phyloP scores from a whole-genome alignment of 2,797 vertebrate genomes.

The Enteromius afrohamiltoni region DNA sequence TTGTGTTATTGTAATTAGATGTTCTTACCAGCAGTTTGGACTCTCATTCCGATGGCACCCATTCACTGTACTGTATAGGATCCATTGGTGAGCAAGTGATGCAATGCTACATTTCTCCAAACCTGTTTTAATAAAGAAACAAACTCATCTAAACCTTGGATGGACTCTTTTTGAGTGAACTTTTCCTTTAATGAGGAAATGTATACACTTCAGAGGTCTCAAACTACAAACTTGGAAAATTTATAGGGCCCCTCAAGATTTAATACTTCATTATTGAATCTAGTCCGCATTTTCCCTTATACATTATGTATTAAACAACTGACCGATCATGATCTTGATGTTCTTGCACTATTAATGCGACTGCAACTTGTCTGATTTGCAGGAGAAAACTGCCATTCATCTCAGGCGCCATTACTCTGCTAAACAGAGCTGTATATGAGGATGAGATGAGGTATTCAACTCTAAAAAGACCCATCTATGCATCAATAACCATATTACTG shows the following conservation, averaged over 20 bases:
- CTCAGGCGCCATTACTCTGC: slow-evolving; percentile 3
- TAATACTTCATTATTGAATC: background rate
- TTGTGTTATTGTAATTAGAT: background rate
- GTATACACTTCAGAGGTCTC: background rate
- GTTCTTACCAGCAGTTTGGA: background rate
- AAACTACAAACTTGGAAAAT: background rate
- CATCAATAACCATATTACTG: slow-evolving; percentile 19
- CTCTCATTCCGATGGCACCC: background rate
- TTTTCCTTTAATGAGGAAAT: background rate
- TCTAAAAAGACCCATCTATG: slow-evolving; percentile 15
- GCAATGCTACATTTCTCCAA: background rate
- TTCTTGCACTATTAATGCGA: background rate
- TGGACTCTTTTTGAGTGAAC: background rate
- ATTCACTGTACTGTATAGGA: background rate
- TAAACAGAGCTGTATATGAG: background rate
- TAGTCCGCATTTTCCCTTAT: background rate
- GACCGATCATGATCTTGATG: background rate
- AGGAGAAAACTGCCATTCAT: slow-evolving; percentile 11
- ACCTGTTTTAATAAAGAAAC: background rate
- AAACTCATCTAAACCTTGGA: background rate
- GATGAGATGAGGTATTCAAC: slow-evolving; percentile 2
- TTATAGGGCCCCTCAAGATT: background rate
- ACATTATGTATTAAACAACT: slow-evolving; percentile 10
- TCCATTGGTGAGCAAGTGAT: background rate
- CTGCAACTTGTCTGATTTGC: background rate